Evolutionary conservation across 1,140 invertebrate genomes (phyloP).

Genomic region (Whitmania pigra): DNA sequence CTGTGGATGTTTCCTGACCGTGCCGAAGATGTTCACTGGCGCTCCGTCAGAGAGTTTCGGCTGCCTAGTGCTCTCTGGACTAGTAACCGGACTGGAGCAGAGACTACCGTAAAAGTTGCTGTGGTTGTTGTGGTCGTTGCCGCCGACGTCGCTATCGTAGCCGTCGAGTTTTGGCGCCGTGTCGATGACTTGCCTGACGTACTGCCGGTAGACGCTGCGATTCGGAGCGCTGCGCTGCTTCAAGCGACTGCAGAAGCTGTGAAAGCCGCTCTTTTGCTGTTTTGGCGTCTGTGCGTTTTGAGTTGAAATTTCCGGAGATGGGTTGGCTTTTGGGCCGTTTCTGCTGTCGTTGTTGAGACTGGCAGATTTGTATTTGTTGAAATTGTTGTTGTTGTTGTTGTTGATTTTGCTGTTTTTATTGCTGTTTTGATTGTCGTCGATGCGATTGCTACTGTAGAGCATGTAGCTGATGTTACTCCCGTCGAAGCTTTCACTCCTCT

Average conservation of each 20-base stretch:
- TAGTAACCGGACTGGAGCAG: no score
- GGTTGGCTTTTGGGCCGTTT: not conserved
- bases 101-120: no score
- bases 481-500: not conserved
- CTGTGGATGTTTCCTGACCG: no score
- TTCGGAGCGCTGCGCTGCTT: not conserved
- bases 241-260: not conserved
- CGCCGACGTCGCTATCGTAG: no score
- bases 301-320: no score
- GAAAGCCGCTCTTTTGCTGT: not conserved
- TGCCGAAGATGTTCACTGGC: no score
- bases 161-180: slow-evolving; percentile 4
- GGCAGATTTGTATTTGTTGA: slow-evolving; percentile 1
- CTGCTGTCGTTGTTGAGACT: not conserved
- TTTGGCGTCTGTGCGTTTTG: not conserved
- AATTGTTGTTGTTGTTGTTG: not conserved
- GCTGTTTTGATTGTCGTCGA: not conserved
- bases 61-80: no score
- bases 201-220: not conserved
- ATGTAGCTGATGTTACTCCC: slow-evolving; percentile 4
- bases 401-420: not conserved
- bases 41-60: no score
- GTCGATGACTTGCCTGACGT: not conserved
- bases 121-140: no score
- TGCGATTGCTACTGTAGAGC: not conserved